phyloP scores from a whole-genome alignment of 1,140 invertebrate genomes.

The Apolygus lucorum region DNA sequence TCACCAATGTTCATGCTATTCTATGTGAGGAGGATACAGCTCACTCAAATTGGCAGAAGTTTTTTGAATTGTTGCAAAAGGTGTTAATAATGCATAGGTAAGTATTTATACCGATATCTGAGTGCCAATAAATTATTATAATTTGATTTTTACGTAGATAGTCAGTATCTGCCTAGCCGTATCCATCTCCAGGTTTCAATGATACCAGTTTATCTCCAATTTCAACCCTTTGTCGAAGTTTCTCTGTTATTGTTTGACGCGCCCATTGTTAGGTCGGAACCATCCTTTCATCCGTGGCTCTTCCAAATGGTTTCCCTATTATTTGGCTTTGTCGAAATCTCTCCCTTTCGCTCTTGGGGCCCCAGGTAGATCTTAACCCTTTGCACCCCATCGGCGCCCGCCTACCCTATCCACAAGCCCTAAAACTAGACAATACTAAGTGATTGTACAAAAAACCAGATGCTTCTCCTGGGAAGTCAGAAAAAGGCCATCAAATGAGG shows the following conservation, averaged over 20 bases:
- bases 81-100: too few relatives aligned
- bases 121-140: background rate
- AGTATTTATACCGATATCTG: too few relatives aligned
- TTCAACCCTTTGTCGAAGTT: background rate
- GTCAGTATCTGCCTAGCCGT: background rate
- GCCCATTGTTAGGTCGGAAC: background rate
- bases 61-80: too few relatives aligned
- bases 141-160: background rate
- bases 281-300: background rate
- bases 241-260: too few relatives aligned
- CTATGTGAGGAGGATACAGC: too few relatives aligned
- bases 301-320: background rate
- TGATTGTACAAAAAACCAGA: background rate
- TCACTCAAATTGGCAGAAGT: too few relatives aligned
- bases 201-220: background rate
- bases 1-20: too few relatives aligned
- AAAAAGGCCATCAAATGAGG: background rate
- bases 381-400: background rate
- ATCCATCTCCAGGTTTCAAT: background rate
- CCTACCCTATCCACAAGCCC: background rate
- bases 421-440: background rate
- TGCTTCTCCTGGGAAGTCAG: background rate
- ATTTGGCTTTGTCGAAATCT: too few relatives aligned
- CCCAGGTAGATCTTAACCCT: background rate
- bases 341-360: background rate